A percentile compares a stretch with the other conserved stretches of the same genome.
Conservation (phyloP, 2,888 invertebrate genomes). For the Pristionchus japonicus region DNA sequence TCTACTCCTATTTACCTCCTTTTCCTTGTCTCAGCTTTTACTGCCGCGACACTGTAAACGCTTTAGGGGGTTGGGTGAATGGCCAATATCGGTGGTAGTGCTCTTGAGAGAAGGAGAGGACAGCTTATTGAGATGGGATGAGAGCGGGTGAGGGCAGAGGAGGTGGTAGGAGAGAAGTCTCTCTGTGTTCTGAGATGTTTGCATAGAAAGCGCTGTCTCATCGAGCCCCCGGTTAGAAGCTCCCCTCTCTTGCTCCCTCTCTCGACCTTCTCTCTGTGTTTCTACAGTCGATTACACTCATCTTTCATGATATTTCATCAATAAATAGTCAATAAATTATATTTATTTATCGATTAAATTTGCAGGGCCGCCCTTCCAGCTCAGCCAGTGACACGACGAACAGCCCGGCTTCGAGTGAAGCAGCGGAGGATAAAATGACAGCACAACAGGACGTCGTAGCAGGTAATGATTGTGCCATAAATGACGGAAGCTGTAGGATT, state of each 20-base stretch:
- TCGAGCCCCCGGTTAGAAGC: background rate
- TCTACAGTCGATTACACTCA: background rate
- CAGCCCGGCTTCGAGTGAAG: conserved; percentile 34
- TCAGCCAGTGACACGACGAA: conserved; percentile 42
- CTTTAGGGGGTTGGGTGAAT: background rate
- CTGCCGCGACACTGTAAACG: background rate
- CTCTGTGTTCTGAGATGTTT: conserved; percentile 37
- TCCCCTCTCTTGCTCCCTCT: background rate
- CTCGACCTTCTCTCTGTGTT: background rate
- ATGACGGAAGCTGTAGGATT: background rate
- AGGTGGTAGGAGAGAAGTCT: conserved; percentile 10
- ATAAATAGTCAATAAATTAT: no score
- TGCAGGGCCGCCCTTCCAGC: conserved; percentile 39
- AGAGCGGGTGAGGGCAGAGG: background rate
- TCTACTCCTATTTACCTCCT: conserved; percentile 16
- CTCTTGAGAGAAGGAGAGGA: conserved; percentile 19
- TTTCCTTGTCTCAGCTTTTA: conserved; percentile 31
- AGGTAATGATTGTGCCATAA: background rate
- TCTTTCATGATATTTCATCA: background rate
- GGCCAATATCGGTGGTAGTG: background rate
- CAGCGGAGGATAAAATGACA: conserved; percentile 40
- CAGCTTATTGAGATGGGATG: conserved; percentile 23
- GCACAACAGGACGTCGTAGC: conserved; percentile 20
- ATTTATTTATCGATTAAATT: background rate
- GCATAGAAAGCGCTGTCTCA: conserved; percentile 25